These are phyloP conservation scores for Eidolon dupreanum DNA, from an alignment of 2,797 vertebrate genomes.

Conservation along the genomic window DNA sequence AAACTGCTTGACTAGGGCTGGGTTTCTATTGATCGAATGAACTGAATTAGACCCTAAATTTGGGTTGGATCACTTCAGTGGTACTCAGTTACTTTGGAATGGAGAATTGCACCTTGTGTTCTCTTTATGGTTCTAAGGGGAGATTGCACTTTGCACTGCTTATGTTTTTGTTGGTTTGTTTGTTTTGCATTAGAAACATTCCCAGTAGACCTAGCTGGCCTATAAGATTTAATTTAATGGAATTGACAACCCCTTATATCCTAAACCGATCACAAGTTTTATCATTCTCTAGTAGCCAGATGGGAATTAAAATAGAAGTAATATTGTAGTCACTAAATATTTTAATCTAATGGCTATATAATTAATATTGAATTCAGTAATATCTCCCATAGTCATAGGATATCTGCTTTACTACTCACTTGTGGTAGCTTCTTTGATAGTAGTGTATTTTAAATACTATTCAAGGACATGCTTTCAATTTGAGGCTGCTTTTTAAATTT, in stretches of 20 bases:
- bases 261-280: background rate
- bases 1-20: background rate
- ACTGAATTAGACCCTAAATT: background rate
- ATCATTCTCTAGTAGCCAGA: background rate
- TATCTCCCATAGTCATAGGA: background rate
- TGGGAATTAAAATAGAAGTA: slow-evolving; percentile 10
- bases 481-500: background rate
- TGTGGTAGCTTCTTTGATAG: background rate
- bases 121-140: background rate
- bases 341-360: background rate
- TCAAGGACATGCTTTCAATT: background rate
- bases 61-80: background rate
- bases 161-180: background rate
- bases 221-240: background rate
- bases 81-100: slow-evolving; percentile 2
- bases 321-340: slow-evolving; percentile 24
- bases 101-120: background rate
- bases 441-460: background rate
- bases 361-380: background rate
- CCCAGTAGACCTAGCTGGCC: background rate
- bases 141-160: background rate
- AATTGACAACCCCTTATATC: background rate
- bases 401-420: background rate
- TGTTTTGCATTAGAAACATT: background rate
- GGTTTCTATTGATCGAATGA: slow-evolving; percentile 2